Evolutionary conservation across 2,113 vertebrate genomes (phyloP), one percentile per base, ranked within the genome.

Genomic region (Suricata suricatta): DNA sequence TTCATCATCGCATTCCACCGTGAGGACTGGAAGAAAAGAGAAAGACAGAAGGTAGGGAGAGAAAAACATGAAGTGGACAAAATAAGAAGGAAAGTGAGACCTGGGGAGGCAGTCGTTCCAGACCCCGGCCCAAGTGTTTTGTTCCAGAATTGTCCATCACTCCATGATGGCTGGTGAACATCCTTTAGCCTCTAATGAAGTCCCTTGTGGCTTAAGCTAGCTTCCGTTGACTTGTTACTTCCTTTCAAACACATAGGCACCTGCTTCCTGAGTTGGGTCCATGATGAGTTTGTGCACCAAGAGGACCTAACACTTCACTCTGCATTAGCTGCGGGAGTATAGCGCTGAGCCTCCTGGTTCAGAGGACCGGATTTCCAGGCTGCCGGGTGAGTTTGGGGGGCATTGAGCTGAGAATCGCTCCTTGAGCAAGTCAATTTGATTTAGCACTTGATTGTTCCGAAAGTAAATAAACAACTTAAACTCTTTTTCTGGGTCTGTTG

Each of bases 401-500:
- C 60, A 83, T 0, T 57, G 0, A 44, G 74, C 29, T 57, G 33
- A 50, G 60, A 96, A 74, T 33, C 54, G 21, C 25, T 72, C 12
- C 68, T 93, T 93, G n/a, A 69, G 6, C 23, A 44, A 29, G 4
- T 90, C 60, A 0, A 11, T 93, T 76, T 69, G n/a, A 2, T 94
- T 60, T 52, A 83, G 0, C 54, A n/a, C 0, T 29, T 23, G 0
- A 29, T 27, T 0, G 2, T 27, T 27, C 52, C 41, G 69, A 33
- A 98, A 96, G 38, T 7, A 85, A 69, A 77, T 76, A 97, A 64
- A 76, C 71, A 97, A 79, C 31, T 41, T 90, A 9, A 96, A 7
- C 31, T 90, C 79, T 82, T 72, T 7, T 74, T 25, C 29, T 81
- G 92, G 7, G 31, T 94, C 44, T 87, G 50, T 23, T 69, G 93